phyloP scores from a whole-genome alignment of 1,140 invertebrate species.

The Teleopsis dalmanni region DNA sequence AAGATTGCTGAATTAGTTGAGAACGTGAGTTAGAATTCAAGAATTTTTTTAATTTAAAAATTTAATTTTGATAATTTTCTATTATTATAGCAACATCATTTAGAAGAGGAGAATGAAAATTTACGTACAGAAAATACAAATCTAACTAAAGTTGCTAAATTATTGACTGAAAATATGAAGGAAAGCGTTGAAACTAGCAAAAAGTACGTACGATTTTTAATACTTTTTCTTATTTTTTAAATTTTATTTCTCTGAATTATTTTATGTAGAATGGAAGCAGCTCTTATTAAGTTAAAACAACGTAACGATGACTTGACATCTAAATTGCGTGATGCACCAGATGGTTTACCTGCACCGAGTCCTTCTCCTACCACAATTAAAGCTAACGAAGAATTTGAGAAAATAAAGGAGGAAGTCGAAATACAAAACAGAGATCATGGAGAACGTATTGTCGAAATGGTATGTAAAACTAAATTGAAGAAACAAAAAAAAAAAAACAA shows the following conservation, averaged over 20 bases:
- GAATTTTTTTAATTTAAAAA: neutral
- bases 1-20: constrained; percentile 41
- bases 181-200: constrained; percentile 32
- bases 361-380: constrained; percentile 24
- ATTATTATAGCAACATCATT: constrained; percentile 16
- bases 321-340: constrained; percentile 26
- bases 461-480: no score
- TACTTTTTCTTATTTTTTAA: neutral
- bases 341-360: constrained; percentile 21
- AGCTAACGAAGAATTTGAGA: constrained; percentile 28
- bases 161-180: constrained; percentile 42
- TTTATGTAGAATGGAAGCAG: constrained; percentile 35
- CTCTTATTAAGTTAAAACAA: constrained; percentile 38
- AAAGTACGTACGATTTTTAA: constrained; percentile 10
- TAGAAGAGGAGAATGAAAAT: constrained; percentile 40
- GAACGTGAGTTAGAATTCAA: constrained; percentile 22
- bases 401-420: constrained; percentile 36
- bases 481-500: no score
- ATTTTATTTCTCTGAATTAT: neutral
- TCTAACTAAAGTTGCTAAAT: constrained; percentile 37
- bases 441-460: constrained; percentile 43
- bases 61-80: neutral
- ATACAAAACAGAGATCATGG: constrained; percentile 33
- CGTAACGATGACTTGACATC: constrained; percentile 39
- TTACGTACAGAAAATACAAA: constrained; percentile 38